These are phyloP conservation scores for Brienomyrus brachyistius DNA, from an alignment of 2,113 vertebrate species.

Conservation along the genomic window DNA sequence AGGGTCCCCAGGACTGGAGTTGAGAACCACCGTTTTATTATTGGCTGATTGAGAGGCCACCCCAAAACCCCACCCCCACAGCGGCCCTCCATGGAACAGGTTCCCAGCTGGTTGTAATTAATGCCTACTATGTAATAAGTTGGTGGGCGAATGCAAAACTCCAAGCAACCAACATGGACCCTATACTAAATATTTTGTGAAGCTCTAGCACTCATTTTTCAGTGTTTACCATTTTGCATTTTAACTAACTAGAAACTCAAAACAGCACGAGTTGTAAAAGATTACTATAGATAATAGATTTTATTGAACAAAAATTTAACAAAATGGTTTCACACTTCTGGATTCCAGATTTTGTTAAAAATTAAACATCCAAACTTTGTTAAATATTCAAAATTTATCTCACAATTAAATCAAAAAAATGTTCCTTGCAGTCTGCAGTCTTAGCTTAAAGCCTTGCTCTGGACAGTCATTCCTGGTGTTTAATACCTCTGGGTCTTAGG, in stretches of 20 bases:
- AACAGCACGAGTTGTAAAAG: neutral
- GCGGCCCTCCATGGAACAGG: too few relatives aligned
- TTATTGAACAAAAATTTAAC: neutral
- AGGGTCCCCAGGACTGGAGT: too few relatives aligned
- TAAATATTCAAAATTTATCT: neutral
- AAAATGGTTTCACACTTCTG: neutral
- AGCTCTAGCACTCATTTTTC: neutral
- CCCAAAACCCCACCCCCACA: too few relatives aligned
- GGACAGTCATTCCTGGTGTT: neutral
- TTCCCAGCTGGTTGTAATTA: neutral
- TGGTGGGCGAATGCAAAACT: neutral
- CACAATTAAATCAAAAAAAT: neutral
- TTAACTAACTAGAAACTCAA: neutral
- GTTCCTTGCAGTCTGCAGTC: neutral
- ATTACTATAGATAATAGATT: neutral
- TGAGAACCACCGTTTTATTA: too few relatives aligned
- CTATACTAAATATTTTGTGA: neutral
- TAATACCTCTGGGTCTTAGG: neutral
- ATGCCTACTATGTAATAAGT: neutral
- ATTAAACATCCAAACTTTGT: neutral
- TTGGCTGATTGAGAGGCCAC: too few relatives aligned
- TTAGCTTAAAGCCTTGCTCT: neutral
- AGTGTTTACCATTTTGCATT: neutral
- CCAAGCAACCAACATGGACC: neutral
- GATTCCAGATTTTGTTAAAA: neutral